Conservation (phyloP, 2,888 invertebrate species). For the Lepidocyrtoides sp. region DNA sequence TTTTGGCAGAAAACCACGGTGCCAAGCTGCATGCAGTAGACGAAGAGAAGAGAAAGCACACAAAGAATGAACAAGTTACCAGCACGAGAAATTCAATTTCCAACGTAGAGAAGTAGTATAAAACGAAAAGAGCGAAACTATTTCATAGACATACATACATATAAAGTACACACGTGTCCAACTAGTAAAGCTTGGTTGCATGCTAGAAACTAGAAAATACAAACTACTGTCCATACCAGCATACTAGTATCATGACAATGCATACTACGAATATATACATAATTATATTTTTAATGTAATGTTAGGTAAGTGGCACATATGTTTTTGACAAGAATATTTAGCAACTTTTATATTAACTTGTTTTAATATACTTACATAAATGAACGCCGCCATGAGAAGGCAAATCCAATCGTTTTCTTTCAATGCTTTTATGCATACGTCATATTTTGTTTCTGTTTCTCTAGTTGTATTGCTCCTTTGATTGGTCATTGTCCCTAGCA, state of each 20-base stretch:
- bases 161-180: neutral
- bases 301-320: neutral
- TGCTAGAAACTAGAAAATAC: neutral
- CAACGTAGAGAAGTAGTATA: conserved; percentile 31
- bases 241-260: conserved; percentile 23
- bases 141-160: neutral
- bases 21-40: too few relatives aligned
- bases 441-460: neutral
- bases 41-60: conserved; percentile 19
- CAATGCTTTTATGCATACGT: neutral
- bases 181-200: neutral
- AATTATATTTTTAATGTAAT: conserved; percentile 17
- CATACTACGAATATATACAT: conserved; percentile 40
- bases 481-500: too few relatives aligned
- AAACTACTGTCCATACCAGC: neutral
- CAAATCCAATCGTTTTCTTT: too few relatives aligned
- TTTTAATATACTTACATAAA: too few relatives aligned
- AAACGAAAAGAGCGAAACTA: neutral
- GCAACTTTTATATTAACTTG: too few relatives aligned
- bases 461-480: neutral
- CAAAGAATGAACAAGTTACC: conserved; percentile 39
- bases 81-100: conserved; percentile 64
- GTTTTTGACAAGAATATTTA: neutral
- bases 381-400: too few relatives aligned
- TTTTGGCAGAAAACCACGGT: too few relatives aligned